Percentiles rank a stretch among this genome's conserved stretches.
These are phyloP conservation scores for Lepidochitona cinerea DNA, from an alignment of 2,888 invertebrate species.

Conservation along the genomic window DNA sequence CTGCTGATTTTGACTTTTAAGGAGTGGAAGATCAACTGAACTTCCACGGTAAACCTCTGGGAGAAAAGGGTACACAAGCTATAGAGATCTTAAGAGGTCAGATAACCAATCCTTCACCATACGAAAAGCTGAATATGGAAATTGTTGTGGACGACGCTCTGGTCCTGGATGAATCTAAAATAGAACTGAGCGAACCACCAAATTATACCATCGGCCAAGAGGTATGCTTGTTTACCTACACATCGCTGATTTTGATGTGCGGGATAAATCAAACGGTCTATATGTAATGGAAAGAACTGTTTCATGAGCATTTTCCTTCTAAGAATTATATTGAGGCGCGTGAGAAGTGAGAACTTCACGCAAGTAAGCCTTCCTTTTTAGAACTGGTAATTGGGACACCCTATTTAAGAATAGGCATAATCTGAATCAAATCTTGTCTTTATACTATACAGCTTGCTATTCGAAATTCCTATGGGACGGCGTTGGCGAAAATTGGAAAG, in stretches of 20 bases:
- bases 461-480: constrained; percentile 64
- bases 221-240: too few relatives aligned
- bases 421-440: neutral
- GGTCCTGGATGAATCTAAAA: constrained; percentile 80
- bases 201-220: constrained; percentile 78
- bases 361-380: too few relatives aligned
- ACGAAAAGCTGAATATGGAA: constrained; percentile 76
- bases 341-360: neutral
- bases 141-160: constrained; percentile 81
- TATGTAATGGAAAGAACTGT: too few relatives aligned
- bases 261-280: too few relatives aligned
- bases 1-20: constrained; percentile 78
- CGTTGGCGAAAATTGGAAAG: constrained; percentile 85
- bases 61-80: constrained; percentile 82
- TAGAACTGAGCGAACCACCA: constrained; percentile 85
- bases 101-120: constrained; percentile 74
- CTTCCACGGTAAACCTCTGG: constrained; percentile 98
- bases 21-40: constrained; percentile 92
- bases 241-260: too few relatives aligned
- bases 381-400: too few relatives aligned
- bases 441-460: neutral
- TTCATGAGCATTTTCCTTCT: too few relatives aligned
- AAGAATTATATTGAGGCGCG: neutral
- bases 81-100: constrained; percentile 63
- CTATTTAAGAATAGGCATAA: too few relatives aligned